Evolutionary conservation across 1,140 invertebrate genomes (phyloP).

Genomic region (Saccostrea echinata): DNA sequence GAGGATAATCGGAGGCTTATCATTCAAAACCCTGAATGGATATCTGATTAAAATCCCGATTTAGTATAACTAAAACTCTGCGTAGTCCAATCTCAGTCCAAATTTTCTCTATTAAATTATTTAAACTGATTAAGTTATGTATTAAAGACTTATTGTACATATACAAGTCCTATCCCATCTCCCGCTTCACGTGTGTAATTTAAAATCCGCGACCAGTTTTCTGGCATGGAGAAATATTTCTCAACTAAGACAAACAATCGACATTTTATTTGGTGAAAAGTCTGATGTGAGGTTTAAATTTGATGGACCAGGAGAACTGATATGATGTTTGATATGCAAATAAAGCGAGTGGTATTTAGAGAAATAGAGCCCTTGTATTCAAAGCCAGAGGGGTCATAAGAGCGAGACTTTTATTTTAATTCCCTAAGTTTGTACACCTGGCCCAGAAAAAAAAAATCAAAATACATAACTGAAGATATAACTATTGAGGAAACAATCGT

Average conservation of each 20-base stretch:
- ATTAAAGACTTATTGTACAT: neutral
- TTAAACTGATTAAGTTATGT: conserved; percentile 32
- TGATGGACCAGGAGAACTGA: neutral
- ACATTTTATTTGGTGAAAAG: conserved; percentile 15
- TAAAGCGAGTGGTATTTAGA: neutral
- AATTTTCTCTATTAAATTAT: conserved; percentile 36
- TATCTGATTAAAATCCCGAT: conserved; percentile 18
- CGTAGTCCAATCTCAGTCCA: conserved; percentile 22
- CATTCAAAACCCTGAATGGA: neutral
- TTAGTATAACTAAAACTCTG: neutral
- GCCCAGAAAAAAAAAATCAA: neutral
- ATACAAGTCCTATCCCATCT: conserved; percentile 22
- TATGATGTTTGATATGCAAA: conserved; percentile 36
- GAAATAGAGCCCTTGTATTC: neutral
- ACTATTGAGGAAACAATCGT: no score
- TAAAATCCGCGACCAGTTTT: conserved; percentile 26
- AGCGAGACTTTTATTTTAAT: neutral
- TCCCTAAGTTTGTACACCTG: neutral
- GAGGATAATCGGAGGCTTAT: neutral
- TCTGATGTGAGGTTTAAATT: conserved; percentile 1
- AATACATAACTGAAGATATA: neutral
- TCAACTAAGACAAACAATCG: neutral
- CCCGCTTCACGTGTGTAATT: conserved; percentile 27
- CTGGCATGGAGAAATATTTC: conserved; percentile 5
- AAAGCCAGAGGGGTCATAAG: neutral